Evolutionary conservation across 2,888 invertebrate species (phyloP).

Genomic region (Oscheius myriophilus): DNA sequence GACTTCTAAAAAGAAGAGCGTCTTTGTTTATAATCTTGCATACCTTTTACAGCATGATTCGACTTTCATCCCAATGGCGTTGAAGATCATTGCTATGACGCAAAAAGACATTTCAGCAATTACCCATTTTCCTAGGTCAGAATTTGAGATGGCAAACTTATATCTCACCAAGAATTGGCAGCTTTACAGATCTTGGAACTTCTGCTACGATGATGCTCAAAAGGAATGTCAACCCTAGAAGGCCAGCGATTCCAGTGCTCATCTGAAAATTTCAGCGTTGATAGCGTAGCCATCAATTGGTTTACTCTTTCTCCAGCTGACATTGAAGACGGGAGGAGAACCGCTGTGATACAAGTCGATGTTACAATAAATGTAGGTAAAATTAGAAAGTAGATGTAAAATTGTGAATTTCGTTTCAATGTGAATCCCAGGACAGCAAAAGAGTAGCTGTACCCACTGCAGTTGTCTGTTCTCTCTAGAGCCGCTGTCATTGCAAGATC

Average conservation of each 20-base stretch:
- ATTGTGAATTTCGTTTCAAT: slow-evolving; percentile 9
- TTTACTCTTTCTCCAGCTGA: slow-evolving; percentile 15
- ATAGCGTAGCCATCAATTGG: too few relatives aligned
- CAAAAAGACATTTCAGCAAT: slow-evolving; percentile 26
- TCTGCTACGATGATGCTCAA: slow-evolving; percentile 19
- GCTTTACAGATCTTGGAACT: slow-evolving; percentile 14
- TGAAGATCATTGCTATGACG: slow-evolving; percentile 8
- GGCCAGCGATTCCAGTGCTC: slow-evolving; percentile 16
- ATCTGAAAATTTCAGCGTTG: slow-evolving; percentile 3
- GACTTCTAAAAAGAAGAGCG: too few relatives aligned
- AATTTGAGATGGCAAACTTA: neutral
- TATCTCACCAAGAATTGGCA: slow-evolving; percentile 26
- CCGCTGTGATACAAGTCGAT: slow-evolving; percentile 17
- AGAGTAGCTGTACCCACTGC: slow-evolving; percentile 20
- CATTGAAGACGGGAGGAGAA: slow-evolving; percentile 18
- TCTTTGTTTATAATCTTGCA: too few relatives aligned
- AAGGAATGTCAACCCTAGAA: slow-evolving; percentile 22
- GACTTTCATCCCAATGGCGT: slow-evolving; percentile 15
- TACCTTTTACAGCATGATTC: slow-evolving; percentile 1
- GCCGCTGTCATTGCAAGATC: neutral
- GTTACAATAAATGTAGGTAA: slow-evolving; percentile 22
- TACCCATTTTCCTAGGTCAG: slow-evolving; percentile 15
- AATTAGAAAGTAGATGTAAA: slow-evolving; percentile 21
- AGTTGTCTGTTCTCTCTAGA: slow-evolving; percentile 4
- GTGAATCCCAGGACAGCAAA: slow-evolving; percentile 19